Base-by-base conservation (phyloP, 2,888 invertebrate species). In the Pogonocherus hispidulus region DNA sequence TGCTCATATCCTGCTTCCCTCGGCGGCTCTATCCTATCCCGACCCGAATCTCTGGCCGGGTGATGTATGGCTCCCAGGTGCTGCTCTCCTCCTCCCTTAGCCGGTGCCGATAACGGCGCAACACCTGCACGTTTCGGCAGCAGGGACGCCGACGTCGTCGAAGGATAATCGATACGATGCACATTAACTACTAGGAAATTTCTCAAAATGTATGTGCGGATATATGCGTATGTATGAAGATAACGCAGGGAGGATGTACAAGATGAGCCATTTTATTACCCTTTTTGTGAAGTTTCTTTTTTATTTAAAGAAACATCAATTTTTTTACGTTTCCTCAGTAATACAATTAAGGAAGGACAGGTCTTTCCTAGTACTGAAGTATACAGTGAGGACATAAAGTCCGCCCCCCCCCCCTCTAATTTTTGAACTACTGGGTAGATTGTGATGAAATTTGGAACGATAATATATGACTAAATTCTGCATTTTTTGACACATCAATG, bases 51-150 rank as follows among this genome's bases (percentile, higher is more conserved):
- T 81, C 81, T 76, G 75, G 79, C 76, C 76, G 80, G 78, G 79
- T 84, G 84, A 85, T 84, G 82, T 84, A 84, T 83, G 82, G 83
- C 82, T 83, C 83, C 83, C 84, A 81, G 80, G 80, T 79, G 81
- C 78, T 77, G 76, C 69, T 75, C 72, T 76, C 76, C 69, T 63
- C 59, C 67, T 63, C 27, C 27, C 27, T 27, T 27, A 27, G 27
- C 27, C 27, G 8, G 8, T 27, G 59, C 70, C 68, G 78, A 76
- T 78, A 76, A 75, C 69, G 66, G 69, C 55, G 67, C 73, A 70
- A 76, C 76, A 78, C 76, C 75, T 71, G 75, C 73, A 76, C 66
- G 55, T 66, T 69, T 60, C 70, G 44, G 56, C 41, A 14, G 41
- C 41, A 14, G 47, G 41, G 44, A 20, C 49, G 18, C 57, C 41